Evolutionary conservation across 2,888 invertebrate species (phyloP).

Genomic region (Spilarctia lutea): DNA sequence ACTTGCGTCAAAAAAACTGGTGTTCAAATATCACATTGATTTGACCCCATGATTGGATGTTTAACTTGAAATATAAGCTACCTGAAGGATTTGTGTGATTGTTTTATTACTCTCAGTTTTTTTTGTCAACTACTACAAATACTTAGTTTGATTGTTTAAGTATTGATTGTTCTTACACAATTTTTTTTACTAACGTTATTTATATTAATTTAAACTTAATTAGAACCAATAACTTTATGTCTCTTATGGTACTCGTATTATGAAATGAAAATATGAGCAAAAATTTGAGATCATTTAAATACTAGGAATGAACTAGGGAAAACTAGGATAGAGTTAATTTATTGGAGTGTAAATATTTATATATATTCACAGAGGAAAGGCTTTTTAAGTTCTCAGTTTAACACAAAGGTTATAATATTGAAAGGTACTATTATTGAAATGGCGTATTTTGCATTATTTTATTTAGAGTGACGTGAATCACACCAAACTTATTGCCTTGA

Average conservation of each 20-base stretch:
- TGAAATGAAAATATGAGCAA: neutral
- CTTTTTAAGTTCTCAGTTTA: neutral
- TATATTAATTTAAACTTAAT: neutral
- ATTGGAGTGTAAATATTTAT: neutral
- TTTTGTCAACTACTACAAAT: neutral
- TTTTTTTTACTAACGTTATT: neutral
- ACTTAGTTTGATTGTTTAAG: neutral
- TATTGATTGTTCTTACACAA: neutral
- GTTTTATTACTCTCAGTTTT: neutral
- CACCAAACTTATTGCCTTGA: neutral
- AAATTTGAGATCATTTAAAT: neutral
- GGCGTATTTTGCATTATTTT: neutral
- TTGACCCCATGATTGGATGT: constrained; percentile 44
- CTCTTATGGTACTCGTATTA: neutral
- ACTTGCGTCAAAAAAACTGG: constrained; percentile 59
- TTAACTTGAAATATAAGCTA: constrained; percentile 38
- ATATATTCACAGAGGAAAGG: neutral
- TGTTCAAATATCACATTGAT: constrained; percentile 46
- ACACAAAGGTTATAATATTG: no score
- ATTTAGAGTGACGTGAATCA: neutral
- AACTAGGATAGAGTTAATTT: neutral
- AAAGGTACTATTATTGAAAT: neutral
- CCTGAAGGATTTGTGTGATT: constrained; percentile 23
- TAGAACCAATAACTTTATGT: neutral
- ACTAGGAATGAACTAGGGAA: neutral